These are phyloP conservation scores for Deilephila porcellus DNA, from an alignment of 2,888 invertebrate genomes.

Conservation along the genomic window DNA sequence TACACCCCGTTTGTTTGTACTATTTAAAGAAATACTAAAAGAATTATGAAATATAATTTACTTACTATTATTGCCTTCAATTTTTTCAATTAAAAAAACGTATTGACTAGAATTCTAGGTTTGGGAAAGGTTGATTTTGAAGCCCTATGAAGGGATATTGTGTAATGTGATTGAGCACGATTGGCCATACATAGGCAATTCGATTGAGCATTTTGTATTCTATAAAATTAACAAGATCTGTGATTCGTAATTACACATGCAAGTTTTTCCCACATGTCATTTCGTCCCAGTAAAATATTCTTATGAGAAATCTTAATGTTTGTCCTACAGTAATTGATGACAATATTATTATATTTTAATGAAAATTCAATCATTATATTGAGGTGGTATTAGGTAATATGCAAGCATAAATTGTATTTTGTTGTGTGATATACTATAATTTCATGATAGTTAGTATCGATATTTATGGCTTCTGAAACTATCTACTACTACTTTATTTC, in stretches of 20 bases:
- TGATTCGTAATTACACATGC: background rate
- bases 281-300: background rate
- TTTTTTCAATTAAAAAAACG: background rate
- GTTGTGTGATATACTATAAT: no score
- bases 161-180: background rate
- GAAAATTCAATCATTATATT: background rate
- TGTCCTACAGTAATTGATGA: constrained; percentile 15
- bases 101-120: background rate
- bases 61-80: no score
- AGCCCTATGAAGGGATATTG: background rate
- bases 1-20: no score
- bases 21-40: no score
- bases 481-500: no score
- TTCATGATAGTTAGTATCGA: no score
- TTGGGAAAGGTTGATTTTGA: background rate
- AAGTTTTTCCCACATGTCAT: background rate
- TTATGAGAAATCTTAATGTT: background rate
- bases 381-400: no score
- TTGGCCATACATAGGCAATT: constrained; percentile 19
- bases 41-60: no score
- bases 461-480: no score
- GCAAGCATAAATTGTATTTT: no score
- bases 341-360: background rate
- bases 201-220: background rate
- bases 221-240: background rate